These are phyloP conservation scores for Oscheius sp. DNA, from an alignment of 1,140 invertebrate species.

Conservation along the genomic window DNA sequence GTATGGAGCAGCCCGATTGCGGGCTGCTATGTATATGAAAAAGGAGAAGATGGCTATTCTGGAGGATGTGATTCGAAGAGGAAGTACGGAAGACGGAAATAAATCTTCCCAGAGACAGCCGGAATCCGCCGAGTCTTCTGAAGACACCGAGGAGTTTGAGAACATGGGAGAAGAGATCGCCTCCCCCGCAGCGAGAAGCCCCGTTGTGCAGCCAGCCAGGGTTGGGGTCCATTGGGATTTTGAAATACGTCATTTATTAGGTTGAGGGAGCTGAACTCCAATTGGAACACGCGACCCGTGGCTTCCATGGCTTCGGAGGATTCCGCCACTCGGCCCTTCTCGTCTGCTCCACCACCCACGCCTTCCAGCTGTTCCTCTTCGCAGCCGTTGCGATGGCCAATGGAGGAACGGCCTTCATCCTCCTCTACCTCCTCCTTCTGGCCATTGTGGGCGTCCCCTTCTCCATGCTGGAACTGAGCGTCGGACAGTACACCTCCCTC, in stretches of 20 bases:
- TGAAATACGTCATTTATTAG: too few species aligned
- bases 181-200: background rate
- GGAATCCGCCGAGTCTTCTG: background rate
- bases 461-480: background rate
- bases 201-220: background rate
- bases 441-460: background rate
- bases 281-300: background rate
- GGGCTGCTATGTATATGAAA: background rate
- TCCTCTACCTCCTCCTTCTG: background rate
- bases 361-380: background rate
- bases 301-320: background rate
- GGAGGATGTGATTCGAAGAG: background rate
- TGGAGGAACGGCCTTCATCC: background rate
- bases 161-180: background rate
- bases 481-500: background rate
- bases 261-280: background rate
- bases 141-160: background rate
- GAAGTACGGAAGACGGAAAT: background rate
- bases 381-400: background rate
- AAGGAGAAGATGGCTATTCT: background rate
- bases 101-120: too few species aligned
- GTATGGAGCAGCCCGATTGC: background rate
- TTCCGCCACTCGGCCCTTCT: background rate
- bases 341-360: background rate
- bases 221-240: too few species aligned